phyloP scores from a whole-genome alignment of 2,113 vertebrate species.

The Panurus biarmicus region DNA sequence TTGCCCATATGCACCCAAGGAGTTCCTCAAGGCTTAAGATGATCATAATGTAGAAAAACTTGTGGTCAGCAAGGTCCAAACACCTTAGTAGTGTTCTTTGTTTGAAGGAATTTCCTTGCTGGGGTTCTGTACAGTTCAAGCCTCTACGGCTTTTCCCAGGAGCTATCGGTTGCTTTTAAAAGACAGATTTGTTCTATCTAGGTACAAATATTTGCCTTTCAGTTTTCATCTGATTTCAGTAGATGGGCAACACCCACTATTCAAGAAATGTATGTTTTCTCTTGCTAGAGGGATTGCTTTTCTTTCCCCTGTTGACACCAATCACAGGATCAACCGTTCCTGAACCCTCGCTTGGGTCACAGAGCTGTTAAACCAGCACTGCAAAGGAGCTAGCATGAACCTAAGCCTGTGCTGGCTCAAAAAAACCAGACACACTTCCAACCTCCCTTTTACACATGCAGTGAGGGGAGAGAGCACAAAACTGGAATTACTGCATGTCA shows the following conservation, averaged over 20 bases:
- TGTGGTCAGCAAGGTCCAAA: not conserved
- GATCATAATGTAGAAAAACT: not conserved
- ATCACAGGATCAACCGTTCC: not conserved
- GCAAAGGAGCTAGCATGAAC: not conserved
- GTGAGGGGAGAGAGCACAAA: not conserved
- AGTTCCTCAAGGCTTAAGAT: not conserved
- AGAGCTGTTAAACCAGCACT: not conserved
- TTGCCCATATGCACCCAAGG: fast-evolving
- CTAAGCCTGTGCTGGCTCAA: not conserved
- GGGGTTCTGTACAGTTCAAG: not conserved
- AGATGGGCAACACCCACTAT: not conserved
- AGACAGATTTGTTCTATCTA: not conserved
- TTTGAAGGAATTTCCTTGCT: not conserved
- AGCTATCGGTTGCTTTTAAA: not conserved
- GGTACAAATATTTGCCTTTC: constrained; percentile 1
- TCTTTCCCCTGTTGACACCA: not conserved
- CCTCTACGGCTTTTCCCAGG: not conserved
- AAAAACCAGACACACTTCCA: not conserved
- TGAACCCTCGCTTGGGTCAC: not conserved
- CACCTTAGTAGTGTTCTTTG: not conserved
- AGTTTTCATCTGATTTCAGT: not conserved
- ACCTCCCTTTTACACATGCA: not conserved
- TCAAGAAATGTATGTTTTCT: not conserved
- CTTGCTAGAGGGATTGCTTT: not conserved
- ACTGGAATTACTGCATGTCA: not conserved